Conservation (phyloP, 2,888 invertebrate species). For the Drosophila nr. medialis region DNA sequence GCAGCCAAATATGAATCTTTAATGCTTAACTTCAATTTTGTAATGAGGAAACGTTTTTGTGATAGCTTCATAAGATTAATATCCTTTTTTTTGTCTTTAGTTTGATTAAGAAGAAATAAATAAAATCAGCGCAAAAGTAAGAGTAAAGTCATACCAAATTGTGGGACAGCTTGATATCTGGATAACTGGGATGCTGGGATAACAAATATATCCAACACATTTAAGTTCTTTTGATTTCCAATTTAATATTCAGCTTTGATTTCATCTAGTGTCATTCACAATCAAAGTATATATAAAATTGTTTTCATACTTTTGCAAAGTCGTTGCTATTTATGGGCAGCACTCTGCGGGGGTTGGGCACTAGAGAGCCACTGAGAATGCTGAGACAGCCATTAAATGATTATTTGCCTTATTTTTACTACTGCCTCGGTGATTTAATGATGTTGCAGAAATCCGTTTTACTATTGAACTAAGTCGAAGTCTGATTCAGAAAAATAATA, state of each 20-base stretch:
- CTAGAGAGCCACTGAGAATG: slow-evolving; percentile 8
- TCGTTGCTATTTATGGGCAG: slow-evolving; percentile 54
- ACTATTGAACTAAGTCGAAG: slow-evolving; percentile 9
- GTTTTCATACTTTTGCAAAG: slow-evolving; percentile 8
- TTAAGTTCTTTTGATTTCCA: neutral
- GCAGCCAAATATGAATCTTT: neutral
- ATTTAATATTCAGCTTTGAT: neutral
- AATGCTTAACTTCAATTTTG: neutral
- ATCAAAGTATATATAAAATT: neutral
- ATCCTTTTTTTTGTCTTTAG: neutral
- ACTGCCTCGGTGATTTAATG: slow-evolving; percentile 40
- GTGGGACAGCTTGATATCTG: neutral
- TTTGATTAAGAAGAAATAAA: neutral
- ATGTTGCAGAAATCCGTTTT: slow-evolving; percentile 57
- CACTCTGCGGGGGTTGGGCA: slow-evolving; percentile 33
- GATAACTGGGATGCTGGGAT: too few species aligned
- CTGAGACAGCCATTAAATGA: slow-evolving; percentile 55
- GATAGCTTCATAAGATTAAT: rapidly evolving
- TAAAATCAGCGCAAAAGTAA: neutral
- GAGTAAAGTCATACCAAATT: neutral
- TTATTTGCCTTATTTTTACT: slow-evolving; percentile 55
- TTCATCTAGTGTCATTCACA: slow-evolving; percentile 1
- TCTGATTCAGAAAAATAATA: slow-evolving; percentile 37
- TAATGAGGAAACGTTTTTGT: neutral
- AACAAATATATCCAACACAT: neutral